Evolutionary conservation across 2,888 invertebrate genomes (phyloP).

Genomic region (Halictus quadricinctus): DNA sequence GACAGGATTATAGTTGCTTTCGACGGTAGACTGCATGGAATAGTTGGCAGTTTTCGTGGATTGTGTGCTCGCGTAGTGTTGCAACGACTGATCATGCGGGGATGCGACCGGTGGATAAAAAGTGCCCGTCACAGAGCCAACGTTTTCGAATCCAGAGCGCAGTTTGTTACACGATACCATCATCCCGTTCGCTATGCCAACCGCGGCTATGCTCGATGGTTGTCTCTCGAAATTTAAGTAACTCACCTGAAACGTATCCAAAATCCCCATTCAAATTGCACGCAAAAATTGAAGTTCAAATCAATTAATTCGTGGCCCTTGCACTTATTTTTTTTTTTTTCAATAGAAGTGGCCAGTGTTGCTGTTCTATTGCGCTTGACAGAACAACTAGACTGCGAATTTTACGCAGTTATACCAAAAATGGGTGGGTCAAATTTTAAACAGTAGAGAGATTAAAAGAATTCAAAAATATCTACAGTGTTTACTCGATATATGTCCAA

Average conservation of each 20-base stretch:
- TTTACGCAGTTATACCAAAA: too few relatives aligned
- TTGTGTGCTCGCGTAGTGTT: slow-evolving; percentile 78
- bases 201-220: slow-evolving; percentile 87
- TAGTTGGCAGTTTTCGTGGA: slow-evolving; percentile 76
- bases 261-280: neutral
- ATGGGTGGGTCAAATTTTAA: too few relatives aligned
- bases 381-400: too few relatives aligned
- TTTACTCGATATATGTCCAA: too few relatives aligned
- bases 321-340: too few relatives aligned
- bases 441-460: too few relatives aligned
- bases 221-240: slow-evolving; percentile 81
- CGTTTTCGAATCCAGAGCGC: slow-evolving; percentile 91
- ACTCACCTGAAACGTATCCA: slow-evolving; percentile 74
- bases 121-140: slow-evolving; percentile 93
- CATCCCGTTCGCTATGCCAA: slow-evolving; percentile 93
- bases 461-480: neutral
- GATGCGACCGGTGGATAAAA: slow-evolving; percentile 95
- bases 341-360: too few relatives aligned
- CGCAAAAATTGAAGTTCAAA: neutral
- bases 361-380: too few relatives aligned
- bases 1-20: slow-evolving; percentile 77
- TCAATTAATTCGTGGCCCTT: too few relatives aligned
- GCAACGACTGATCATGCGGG: slow-evolving; percentile 89
- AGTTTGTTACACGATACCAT: slow-evolving; percentile 93
- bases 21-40: slow-evolving; percentile 77